Evolutionary conservation across 2,888 invertebrate species (phyloP).

Genomic region (Cheilosia pagana): DNA sequence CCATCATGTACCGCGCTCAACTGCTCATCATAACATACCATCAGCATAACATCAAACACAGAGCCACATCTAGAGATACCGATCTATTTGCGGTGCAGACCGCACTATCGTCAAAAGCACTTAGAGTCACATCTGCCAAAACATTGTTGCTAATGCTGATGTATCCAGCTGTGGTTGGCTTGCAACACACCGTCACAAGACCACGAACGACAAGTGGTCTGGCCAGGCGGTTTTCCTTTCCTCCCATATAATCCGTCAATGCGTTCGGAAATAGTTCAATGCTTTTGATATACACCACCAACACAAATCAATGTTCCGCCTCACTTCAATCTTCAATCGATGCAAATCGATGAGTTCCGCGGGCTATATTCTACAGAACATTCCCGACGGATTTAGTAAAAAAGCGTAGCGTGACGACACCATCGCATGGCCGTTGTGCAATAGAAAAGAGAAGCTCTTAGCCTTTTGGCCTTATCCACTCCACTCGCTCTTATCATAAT

Average conservation of each 20-base stretch:
- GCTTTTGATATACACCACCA: slow-evolving; percentile 1
- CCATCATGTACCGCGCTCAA: slow-evolving; percentile 9
- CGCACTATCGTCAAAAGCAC: slow-evolving; percentile 58
- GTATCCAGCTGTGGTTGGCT: slow-evolving; percentile 33
- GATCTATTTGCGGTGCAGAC: not conserved
- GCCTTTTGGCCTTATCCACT: slow-evolving; percentile 28
- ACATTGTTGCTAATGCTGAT: slow-evolving; percentile 45
- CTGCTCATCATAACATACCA: slow-evolving; percentile 20
- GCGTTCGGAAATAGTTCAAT: slow-evolving; percentile 24
- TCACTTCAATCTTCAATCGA: slow-evolving; percentile 13
- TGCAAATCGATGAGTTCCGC: slow-evolving; percentile 34
- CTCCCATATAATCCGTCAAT: slow-evolving; percentile 17
- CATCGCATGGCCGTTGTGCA: slow-evolving; percentile 28
- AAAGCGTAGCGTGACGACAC: slow-evolving; percentile 26
- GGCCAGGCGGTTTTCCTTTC: slow-evolving; percentile 19
- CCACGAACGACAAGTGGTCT: slow-evolving; percentile 26
- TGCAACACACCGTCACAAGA: slow-evolving; percentile 20
- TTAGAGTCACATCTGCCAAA: slow-evolving; percentile 53
- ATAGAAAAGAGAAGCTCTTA: slow-evolving; percentile 22
- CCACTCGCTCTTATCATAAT: slow-evolving; percentile 28
- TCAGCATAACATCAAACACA: slow-evolving; percentile 22
- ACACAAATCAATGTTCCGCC: slow-evolving; percentile 9
- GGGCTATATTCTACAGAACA: not conserved
- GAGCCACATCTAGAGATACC: slow-evolving; percentile 7
- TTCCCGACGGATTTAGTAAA: not conserved